Base-by-base conservation (phyloP, 2,113 vertebrate genomes). In the Butastur rufipennis region DNA sequence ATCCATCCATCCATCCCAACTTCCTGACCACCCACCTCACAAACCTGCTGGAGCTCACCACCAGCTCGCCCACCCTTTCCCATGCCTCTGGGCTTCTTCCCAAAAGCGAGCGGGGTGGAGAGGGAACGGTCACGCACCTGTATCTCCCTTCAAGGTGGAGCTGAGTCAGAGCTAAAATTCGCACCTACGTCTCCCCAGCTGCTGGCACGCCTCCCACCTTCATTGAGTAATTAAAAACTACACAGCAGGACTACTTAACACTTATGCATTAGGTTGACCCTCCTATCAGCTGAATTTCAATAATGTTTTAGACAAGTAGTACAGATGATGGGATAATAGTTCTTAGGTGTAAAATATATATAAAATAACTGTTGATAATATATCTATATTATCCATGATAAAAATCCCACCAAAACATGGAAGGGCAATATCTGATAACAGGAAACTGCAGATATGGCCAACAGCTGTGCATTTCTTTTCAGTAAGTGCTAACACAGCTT, bases 121-220 rank as follows among this genome's bases (percentile, higher is more conserved):
- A 84, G 38, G 63, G 59, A 94, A 56, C 42, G 52, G 38, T 18
- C n/a, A 36, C 63, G 68, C 70, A 89, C 61, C 84, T 93, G 32
- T 31, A 67, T 31, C 47, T 56, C 42, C 8, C 11, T 79, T 87
- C 81, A 72, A 85, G 70, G 87, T 59, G 65, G n/a, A 91, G 81
- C 65, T 81, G 84, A 95, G 74, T 77, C 81, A 93, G 74, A 87
- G 78, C 21, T 89, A 65, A 87, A 74, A 79, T 90, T 79, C 74
- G 17, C 56, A 89, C 61, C 78, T 56, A 67, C 36, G 36, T 40
- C 56, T 93, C 43, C 85, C 61, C 61, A 89, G 70, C 43, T 68
- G 43, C 65, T 94, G 93, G 78, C 89, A 63, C 26, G 31, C 31
- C 52, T 86, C 67, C 83, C 15, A 52, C 62, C 45, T 80, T 79